These are phyloP conservation scores for Melieria omissa DNA, from an alignment of 2,888 invertebrate genomes.

Conservation along the genomic window DNA sequence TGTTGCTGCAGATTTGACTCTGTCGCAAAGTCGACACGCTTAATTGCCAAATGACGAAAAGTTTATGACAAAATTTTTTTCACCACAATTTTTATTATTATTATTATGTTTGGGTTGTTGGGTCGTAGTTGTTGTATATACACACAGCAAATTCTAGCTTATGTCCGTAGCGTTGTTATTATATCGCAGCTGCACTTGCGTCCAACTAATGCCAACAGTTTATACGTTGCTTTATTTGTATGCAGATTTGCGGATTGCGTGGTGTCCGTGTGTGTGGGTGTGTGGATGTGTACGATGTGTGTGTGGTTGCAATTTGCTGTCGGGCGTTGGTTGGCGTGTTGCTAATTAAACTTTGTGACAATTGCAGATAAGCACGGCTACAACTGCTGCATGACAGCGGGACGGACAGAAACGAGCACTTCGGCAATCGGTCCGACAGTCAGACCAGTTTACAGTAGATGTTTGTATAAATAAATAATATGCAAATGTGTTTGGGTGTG, in stretches of 20 bases:
- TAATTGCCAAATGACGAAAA: conserved; percentile 6
- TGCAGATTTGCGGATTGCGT: conserved; percentile 2
- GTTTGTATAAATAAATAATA: background rate
- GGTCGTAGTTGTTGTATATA: too few relatives aligned
- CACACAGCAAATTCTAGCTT: too few relatives aligned
- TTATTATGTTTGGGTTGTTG: too few relatives aligned
- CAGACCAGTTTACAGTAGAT: background rate
- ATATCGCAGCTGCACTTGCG: too few relatives aligned
- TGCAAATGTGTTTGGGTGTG: background rate
- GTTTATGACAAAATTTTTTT: background rate
- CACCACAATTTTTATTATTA: background rate
- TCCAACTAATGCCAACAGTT: too few relatives aligned
- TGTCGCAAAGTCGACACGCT: background rate
- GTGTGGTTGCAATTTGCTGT: conserved; percentile 15
- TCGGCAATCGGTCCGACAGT: too few relatives aligned
- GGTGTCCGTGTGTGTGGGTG: background rate
- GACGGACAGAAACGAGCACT: background rate
- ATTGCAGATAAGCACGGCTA: conserved; percentile 37
- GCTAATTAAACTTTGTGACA: conserved; percentile 41
- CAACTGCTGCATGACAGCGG: conserved; percentile 5
- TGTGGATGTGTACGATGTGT: background rate
- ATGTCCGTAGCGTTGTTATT: too few relatives aligned
- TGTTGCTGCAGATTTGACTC: too few relatives aligned
- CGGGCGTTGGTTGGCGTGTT: conserved; percentile 27
- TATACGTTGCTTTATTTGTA: background rate